Conservation (phyloP, 2,113 vertebrate genomes). For the Polypterus senegalus region DNA sequence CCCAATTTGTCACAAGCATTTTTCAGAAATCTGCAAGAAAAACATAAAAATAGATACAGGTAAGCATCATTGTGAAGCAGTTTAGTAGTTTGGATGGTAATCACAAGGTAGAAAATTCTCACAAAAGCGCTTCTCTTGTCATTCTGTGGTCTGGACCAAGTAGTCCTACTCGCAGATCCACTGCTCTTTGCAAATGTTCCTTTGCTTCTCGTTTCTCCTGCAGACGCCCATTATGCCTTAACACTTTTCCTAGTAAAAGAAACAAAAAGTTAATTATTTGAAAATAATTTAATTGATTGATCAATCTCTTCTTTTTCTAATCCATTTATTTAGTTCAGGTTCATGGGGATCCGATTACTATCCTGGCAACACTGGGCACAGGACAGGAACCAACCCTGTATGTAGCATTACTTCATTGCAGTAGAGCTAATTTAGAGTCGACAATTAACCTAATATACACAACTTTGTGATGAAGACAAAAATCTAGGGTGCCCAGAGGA, state of each 20-base stretch:
- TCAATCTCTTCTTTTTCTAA: not conserved
- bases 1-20: not conserved
- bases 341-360: not conserved
- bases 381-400: no score
- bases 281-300: not conserved
- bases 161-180: constrained; percentile 19
- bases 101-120: constrained; percentile 6
- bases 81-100: no score
- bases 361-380: not conserved
- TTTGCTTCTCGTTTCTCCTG: constrained; percentile 14
- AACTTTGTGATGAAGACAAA: no score
- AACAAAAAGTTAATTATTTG: not conserved
- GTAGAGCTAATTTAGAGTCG: no score
- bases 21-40: constrained; percentile 4
- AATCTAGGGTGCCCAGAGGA: no score
- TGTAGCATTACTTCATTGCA: no score
- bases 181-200: constrained; percentile 19
- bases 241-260: constrained; percentile 25
- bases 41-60: not conserved
- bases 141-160: constrained; percentile 24
- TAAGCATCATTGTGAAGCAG: no score
- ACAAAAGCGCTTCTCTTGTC: constrained; percentile 22
- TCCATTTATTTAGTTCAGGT: not conserved
- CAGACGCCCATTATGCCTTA: constrained; percentile 14
- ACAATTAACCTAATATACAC: no score